Percentiles rank a stretch among this genome's conserved stretches.
Conservation (phyloP, 2,797 vertebrate species). For the Heteromormyrus szaboi region DNA sequence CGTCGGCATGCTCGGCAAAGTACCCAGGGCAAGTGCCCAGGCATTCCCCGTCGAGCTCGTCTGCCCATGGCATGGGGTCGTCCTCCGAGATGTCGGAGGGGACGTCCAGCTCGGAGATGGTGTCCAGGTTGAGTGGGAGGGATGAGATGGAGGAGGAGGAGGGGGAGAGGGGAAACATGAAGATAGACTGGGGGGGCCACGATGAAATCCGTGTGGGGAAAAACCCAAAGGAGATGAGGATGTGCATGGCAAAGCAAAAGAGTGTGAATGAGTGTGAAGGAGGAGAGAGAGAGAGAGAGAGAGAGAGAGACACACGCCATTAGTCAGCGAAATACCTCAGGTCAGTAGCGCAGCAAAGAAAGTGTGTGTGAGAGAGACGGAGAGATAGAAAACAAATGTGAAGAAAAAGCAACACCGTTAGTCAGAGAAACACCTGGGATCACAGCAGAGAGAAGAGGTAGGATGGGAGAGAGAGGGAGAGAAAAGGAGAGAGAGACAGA, state of each 20-base stretch:
- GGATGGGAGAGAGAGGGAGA: background rate
- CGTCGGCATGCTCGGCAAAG: slow-evolving; percentile 25
- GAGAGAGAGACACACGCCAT: slow-evolving; percentile 51
- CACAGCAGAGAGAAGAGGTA: slow-evolving; percentile 22
- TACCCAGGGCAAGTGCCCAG: slow-evolving; percentile 37
- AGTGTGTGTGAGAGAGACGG: slow-evolving; percentile 40
- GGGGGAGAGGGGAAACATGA: slow-evolving; percentile 67
- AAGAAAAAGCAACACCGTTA: slow-evolving; percentile 58
- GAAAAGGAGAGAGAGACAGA: slow-evolving; percentile 17
- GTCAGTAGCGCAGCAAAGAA: slow-evolving; percentile 19
- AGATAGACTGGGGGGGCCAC: slow-evolving; percentile 56
- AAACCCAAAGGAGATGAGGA: background rate
- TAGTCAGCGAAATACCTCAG: slow-evolving; percentile 48
- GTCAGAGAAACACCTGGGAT: slow-evolving; percentile 38
- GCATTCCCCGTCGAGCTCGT: slow-evolving; percentile 41
- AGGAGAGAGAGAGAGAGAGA: slow-evolving; percentile 49
- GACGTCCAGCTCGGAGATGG: slow-evolving; percentile 77
- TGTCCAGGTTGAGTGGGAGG: slow-evolving; percentile 62
- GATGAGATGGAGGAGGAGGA: slow-evolving; percentile 65
- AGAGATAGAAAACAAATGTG: background rate
- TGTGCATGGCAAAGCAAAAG: slow-evolving; percentile 31
- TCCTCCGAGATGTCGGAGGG: slow-evolving; percentile 88
- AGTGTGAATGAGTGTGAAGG: slow-evolving; percentile 30
- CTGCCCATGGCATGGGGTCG: slow-evolving; percentile 54
- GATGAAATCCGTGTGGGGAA: slow-evolving; percentile 23